Evolutionary conservation across 2,797 vertebrate species (phyloP).

Genomic region (Spea hammondii): DNA sequence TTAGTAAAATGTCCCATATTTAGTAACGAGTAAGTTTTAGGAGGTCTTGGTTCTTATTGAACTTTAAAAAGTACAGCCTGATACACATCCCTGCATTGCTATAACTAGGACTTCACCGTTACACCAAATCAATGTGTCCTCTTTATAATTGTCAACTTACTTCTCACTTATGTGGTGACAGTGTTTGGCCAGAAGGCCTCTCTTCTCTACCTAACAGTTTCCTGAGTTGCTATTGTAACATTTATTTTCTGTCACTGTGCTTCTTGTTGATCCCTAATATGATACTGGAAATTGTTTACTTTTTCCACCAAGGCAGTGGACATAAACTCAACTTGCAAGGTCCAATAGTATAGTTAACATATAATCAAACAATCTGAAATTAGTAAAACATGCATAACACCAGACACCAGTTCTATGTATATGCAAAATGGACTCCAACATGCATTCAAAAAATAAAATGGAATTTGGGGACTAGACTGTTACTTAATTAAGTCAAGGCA

Average conservation of each 20-base stretch:
- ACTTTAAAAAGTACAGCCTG: conserved; percentile 17
- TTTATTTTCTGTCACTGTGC: not conserved
- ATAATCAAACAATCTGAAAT: too few species aligned
- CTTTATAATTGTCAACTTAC: not conserved
- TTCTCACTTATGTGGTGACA: conserved; percentile 6
- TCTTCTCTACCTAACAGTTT: not conserved
- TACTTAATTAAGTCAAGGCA: too few species aligned
- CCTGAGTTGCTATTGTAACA: not conserved
- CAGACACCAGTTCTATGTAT: too few species aligned
- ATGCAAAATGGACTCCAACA: too few species aligned
- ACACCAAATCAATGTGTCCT: not conserved
- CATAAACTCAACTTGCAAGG: too few species aligned
- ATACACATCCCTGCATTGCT: conserved; percentile 40
- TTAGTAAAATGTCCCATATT: not conserved
- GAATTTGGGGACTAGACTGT: too few species aligned
- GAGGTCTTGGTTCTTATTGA: not conserved
- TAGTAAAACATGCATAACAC: too few species aligned
- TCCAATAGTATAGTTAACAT: too few species aligned
- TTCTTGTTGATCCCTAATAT: not conserved
- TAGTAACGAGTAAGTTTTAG: not conserved
- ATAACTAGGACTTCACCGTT: not conserved
- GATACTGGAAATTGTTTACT: too few species aligned
- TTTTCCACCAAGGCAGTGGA: too few species aligned
- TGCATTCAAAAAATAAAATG: too few species aligned
- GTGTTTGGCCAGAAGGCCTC: not conserved